Conservation (phyloP, 2,797 vertebrate species). For the Microctenopoma steveboyesi region DNA sequence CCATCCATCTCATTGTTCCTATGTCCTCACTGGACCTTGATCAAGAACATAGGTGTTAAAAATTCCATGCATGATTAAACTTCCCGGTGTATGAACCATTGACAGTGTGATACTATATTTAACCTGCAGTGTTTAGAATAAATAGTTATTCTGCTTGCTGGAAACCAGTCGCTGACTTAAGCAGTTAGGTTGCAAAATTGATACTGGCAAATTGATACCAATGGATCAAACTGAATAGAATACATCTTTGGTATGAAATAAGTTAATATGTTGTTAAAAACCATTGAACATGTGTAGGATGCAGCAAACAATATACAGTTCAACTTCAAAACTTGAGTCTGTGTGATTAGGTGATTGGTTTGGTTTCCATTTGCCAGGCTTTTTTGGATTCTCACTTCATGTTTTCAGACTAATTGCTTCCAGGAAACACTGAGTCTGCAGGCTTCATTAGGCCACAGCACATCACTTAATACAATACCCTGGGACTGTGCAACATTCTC, state of each 20-base stretch:
- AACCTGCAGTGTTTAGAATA: not conserved
- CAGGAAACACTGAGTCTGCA: conserved; percentile 5
- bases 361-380: not conserved
- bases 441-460: conserved; percentile 4
- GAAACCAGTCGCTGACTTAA: not conserved
- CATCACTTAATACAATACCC: conserved; percentile 4
- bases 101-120: not conserved
- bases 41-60: not conserved
- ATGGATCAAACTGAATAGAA: not conserved
- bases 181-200: no score
- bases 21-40: conserved; percentile 15
- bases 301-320: not conserved
- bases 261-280: not conserved
- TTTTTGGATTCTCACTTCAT: conserved; percentile 10
- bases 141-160: not conserved
- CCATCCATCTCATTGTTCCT: conserved; percentile 8
- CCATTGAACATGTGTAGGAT: not conserved
- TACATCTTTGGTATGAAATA: not conserved
- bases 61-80: not conserved
- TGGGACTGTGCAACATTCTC: not conserved
- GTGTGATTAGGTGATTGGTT: not conserved
- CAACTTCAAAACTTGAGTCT: not conserved
- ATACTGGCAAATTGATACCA: not conserved
- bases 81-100: not conserved
- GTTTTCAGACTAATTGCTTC: conserved; percentile 6